These are phyloP conservation scores for Tipula helvola DNA, from an alignment of 2,888 invertebrate genomes.

Conservation along the genomic window DNA sequence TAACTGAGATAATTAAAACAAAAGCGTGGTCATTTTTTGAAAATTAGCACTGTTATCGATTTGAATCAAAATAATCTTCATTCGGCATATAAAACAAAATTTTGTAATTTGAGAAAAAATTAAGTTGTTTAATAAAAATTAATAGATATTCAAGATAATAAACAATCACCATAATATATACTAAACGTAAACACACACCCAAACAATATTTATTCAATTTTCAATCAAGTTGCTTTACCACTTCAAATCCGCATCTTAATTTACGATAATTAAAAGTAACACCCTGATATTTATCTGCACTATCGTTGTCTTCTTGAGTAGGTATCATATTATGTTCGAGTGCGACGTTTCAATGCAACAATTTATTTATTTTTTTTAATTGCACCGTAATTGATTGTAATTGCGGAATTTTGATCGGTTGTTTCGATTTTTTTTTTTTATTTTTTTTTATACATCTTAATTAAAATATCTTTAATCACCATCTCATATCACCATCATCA, in stretches of 20 bases:
- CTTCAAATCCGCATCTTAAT: not conserved
- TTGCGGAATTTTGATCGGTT: not conserved
- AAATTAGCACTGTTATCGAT: too few species aligned
- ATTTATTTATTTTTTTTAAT: not conserved
- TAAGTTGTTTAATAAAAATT: too few species aligned
- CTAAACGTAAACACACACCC: not conserved
- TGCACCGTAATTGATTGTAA: not conserved
- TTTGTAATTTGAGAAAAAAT: too few species aligned
- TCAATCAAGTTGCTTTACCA: not conserved
- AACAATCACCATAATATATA: not conserved
- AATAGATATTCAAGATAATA: not conserved
- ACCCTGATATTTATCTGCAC: not conserved
- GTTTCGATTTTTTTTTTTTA: not conserved
- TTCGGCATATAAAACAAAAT: too few species aligned
- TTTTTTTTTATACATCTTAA: not conserved
- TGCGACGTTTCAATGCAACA: not conserved
- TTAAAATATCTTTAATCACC: conserved; percentile 4
- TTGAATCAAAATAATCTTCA: too few species aligned
- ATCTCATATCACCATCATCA: not conserved
- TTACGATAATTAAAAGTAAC: not conserved
- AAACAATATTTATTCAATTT: not conserved
- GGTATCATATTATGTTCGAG: not conserved
- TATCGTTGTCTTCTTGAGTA: not conserved
- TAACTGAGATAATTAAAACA: too few species aligned
- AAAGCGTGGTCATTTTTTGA: too few species aligned